Conservation (phyloP, 2,888 invertebrate genomes). For the Schizaphis graminum region DNA sequence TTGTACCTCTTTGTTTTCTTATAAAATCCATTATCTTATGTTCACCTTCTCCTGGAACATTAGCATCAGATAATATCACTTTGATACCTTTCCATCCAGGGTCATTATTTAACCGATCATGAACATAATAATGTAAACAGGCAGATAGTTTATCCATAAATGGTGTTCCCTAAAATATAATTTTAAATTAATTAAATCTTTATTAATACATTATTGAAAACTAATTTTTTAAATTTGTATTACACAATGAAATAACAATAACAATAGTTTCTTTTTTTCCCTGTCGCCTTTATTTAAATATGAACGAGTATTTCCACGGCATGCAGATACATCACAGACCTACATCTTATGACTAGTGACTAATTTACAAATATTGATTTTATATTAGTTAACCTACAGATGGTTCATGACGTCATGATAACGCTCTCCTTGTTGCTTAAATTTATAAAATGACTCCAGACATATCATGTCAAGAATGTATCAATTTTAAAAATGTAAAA, state of each 20-base stretch:
- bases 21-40: constrained; percentile 99
- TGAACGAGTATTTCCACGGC: too few relatives aligned
- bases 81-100: constrained; percentile 96
- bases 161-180: constrained; percentile 77
- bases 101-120: constrained; percentile 93
- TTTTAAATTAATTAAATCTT: not conserved
- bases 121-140: constrained; percentile 85
- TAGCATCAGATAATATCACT: constrained; percentile 96
- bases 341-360: too few relatives aligned
- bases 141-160: constrained; percentile 93
- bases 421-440: too few relatives aligned
- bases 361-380: too few relatives aligned
- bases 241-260: not conserved
- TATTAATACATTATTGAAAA: not conserved
- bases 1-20: constrained; percentile 87
- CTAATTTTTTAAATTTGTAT: not conserved
- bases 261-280: not conserved
- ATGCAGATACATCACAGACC: too few relatives aligned
- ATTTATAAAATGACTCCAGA: too few relatives aligned
- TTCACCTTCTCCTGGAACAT: constrained; percentile 97
- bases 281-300: not conserved
- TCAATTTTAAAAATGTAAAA: not conserved
- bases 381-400: too few relatives aligned
- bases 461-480: not conserved
- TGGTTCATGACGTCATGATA: too few relatives aligned